Percentiles rank a stretch among this genome's conserved stretches.
Conservation (phyloP, 2,113 vertebrate species). For the Donacobius atricapilla region DNA sequence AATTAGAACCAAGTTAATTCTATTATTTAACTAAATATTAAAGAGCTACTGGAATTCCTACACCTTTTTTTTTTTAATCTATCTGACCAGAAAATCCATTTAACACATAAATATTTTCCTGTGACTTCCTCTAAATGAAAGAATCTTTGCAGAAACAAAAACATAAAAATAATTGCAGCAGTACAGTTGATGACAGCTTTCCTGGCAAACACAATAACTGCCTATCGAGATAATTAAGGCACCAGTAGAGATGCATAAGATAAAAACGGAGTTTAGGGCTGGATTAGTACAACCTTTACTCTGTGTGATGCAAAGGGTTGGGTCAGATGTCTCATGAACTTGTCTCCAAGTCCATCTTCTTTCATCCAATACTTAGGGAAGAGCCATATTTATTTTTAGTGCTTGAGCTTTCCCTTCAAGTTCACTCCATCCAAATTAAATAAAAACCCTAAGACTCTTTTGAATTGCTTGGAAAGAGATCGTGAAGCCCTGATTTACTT, state of each 20-base stretch:
- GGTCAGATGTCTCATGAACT: background rate
- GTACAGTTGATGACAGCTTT: background rate
- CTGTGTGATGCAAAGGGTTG: background rate
- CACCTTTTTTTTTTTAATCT: background rate
- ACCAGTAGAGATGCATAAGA: background rate
- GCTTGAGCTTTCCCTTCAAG: background rate
- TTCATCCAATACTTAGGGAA: background rate
- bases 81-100: slow-evolving; percentile 36
- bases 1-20: background rate
- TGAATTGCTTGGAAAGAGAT: background rate
- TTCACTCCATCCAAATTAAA: background rate
- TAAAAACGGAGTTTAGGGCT: background rate
- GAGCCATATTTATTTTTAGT: background rate
- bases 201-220: background rate
- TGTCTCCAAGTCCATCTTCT: background rate
- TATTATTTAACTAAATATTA: background rate
- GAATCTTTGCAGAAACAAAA: background rate
- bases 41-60: slow-evolving; percentile 6
- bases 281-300: background rate
- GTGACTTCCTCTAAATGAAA: background rate
- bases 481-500: background rate
- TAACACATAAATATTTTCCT: background rate
- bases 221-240: background rate
- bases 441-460: background rate
- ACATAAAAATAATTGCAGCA: background rate